Base-by-base conservation (phyloP, 1,140 invertebrate genomes). In the Lysiphlebus fabarum region DNA sequence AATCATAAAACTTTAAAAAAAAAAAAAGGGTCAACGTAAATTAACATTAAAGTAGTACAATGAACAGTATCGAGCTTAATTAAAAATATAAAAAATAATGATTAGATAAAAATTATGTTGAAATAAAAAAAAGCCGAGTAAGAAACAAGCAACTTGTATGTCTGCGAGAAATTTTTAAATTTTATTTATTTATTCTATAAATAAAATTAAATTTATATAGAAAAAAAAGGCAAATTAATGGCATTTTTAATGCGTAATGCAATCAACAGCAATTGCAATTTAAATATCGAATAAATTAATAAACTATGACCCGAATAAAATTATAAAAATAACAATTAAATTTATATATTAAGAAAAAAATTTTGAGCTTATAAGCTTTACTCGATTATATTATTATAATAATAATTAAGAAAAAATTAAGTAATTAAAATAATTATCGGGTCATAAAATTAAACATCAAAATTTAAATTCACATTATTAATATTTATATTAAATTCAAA, bases 201-300 rank as follows among this genome's bases (percentile, higher is more conserved):
- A n/a, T 51, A 51, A 51, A 51, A 8, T 8, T 17, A 49, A 17
- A 49, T 17, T 44, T 45, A 56, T 38, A 56, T 53, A 36, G n/a
- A 14, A 33, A 53, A 38, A 10, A 42, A 49, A 12, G 7, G 33
- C 33, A 55, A 34, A 26, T 49, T 48, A 54, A 47, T 47, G 42
- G 58, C 50, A 54, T 14, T 55, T 40, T 55, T 49, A 55, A 70
- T 61, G 70, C 70, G 68, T 72, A 74, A 68, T 59, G 68, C 69
- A 73, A 74, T 75, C 70, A 73, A 64, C 64, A 63, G 60, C 61
- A 66, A 65, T 70, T 60, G 63, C 62, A 73, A 66, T 34, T 49
- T 37, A 51, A 37, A 59, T 70, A 66, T 49, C 65, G 70, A 64
- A 59, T 66, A 68, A 62, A 62, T 56, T 58, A 14, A 65, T 53